Evolutionary conservation across 2,888 invertebrate genomes (phyloP).

Genomic region (Ethmia dodecea): DNA sequence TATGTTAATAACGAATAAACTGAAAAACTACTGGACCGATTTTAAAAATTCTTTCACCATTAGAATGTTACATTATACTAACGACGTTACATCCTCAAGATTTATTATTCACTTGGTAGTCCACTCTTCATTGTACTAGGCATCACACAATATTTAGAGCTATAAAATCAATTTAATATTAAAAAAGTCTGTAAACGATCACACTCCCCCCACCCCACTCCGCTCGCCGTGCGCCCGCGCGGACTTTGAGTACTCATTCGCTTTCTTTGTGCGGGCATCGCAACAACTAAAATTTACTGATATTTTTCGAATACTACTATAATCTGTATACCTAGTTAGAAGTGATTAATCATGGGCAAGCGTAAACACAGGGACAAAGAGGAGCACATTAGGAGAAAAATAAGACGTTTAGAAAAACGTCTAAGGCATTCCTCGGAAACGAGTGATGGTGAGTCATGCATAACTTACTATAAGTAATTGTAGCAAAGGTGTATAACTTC

Average conservation of each 20-base stretch:
- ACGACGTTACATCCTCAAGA: slow-evolving; percentile 6
- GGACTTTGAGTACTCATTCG: neutral
- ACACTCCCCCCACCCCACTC: neutral
- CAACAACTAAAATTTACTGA: neutral
- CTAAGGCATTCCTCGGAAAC: neutral
- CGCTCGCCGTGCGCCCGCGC: neutral
- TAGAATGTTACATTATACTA: too few species aligned
- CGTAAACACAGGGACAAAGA: neutral
- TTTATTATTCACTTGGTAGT: slow-evolving; percentile 8
- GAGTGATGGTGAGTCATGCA: neutral
- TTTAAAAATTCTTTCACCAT: too few species aligned
- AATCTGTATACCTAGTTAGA: too few species aligned
- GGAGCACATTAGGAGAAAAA: neutral
- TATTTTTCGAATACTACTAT: too few species aligned
- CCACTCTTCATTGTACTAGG: slow-evolving; percentile 5
- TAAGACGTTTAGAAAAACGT: neutral
- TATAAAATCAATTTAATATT: too few species aligned
- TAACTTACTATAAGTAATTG: neutral
- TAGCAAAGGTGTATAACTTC: neutral
- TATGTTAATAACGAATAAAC: too few species aligned
- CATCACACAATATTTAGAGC: slow-evolving; percentile 4
- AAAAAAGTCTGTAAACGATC: neutral
- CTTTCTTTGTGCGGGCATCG: slow-evolving; percentile 2
- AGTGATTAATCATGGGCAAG: neutral
- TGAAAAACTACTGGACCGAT: too few species aligned